These are phyloP conservation scores for Bryconaethiops microstoma DNA, from an alignment of 2,797 vertebrate genomes.

Conservation along the genomic window DNA sequence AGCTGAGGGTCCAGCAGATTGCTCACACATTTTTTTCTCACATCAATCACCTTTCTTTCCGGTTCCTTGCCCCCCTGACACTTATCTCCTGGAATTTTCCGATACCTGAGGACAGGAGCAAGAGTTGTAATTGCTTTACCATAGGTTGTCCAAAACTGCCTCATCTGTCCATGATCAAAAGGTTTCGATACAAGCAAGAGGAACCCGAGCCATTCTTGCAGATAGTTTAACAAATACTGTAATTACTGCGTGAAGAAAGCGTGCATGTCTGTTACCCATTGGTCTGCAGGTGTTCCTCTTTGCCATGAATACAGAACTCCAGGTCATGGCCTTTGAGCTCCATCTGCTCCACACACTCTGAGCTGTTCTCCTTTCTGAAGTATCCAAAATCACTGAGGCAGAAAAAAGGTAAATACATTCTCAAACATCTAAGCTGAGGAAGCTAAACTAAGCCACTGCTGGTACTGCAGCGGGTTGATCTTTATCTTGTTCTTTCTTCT, in stretches of 20 bases:
- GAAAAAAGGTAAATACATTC: background rate
- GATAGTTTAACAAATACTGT: background rate
- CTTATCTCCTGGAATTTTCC: conserved; percentile 94
- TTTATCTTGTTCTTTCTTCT: background rate
- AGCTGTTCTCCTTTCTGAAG: conserved; percentile 89
- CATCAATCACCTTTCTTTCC: conserved; percentile 81
- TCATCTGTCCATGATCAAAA: background rate
- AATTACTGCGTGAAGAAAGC: no score
- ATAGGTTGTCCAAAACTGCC: background rate
- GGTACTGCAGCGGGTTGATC: background rate
- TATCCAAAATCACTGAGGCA: conserved; percentile 91
- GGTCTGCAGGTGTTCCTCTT: conserved; percentile 86
- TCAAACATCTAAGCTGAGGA: background rate
- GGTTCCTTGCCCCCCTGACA: conserved; percentile 84
- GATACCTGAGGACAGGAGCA: conserved; percentile 78
- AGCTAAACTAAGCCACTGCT: background rate
- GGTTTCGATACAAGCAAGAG: background rate
- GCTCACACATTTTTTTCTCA: conserved; percentile 88
- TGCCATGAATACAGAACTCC: conserved; percentile 90
- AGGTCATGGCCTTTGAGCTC: conserved; percentile 88
- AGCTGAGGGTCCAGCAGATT: conserved; percentile 76
- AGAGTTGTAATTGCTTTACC: background rate
- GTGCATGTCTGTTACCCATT: conserved; percentile 77
- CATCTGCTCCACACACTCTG: conserved; percentile 85
- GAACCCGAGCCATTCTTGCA: background rate